These are phyloP conservation scores for Dryobota labecula DNA, from an alignment of 2,888 invertebrate genomes.

Conservation along the genomic window DNA sequence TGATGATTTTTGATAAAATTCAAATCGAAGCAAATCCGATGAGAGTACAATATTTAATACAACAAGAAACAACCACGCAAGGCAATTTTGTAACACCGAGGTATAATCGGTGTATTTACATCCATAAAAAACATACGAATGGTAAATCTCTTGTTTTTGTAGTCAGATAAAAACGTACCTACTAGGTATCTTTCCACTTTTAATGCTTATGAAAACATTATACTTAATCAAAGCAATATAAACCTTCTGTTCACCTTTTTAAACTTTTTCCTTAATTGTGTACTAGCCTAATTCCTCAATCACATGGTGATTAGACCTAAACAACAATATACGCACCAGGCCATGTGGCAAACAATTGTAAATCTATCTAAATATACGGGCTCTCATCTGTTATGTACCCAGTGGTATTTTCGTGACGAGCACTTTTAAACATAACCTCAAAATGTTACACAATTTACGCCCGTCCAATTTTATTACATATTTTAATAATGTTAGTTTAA, in stretches of 20 bases:
- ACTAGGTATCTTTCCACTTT: constrained; percentile 28
- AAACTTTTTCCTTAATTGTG: constrained; percentile 1
- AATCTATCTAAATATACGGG: constrained; percentile 65
- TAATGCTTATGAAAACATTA: constrained; percentile 24
- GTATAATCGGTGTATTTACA: constrained; percentile 16
- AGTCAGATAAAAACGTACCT: constrained; percentile 20
- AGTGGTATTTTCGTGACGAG: constrained; percentile 72
- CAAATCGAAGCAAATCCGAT: constrained; percentile 27
- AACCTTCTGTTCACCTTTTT: constrained; percentile 4
- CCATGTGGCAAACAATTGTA: constrained; percentile 69
- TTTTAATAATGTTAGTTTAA: constrained; percentile 68
- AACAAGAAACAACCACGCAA: constrained; percentile 22
- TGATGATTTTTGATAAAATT: neutral
- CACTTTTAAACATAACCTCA: constrained; percentile 86
- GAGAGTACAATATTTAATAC: constrained; percentile 37
- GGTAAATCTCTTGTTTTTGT: constrained; percentile 35
- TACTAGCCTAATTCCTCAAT: constrained; percentile 19
- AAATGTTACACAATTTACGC: constrained; percentile 75
- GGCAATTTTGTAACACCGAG: constrained; percentile 9
- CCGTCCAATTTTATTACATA: constrained; percentile 60
- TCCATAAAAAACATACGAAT: constrained; percentile 23
- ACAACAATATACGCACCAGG: constrained; percentile 61
- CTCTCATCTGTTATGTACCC: constrained; percentile 56
- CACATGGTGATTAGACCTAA: constrained; percentile 35
- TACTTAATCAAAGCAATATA: constrained; percentile 34